Evolutionary conservation across 2,797 vertebrate species (phyloP).

Genomic region (Pempheris klunzingeri): DNA sequence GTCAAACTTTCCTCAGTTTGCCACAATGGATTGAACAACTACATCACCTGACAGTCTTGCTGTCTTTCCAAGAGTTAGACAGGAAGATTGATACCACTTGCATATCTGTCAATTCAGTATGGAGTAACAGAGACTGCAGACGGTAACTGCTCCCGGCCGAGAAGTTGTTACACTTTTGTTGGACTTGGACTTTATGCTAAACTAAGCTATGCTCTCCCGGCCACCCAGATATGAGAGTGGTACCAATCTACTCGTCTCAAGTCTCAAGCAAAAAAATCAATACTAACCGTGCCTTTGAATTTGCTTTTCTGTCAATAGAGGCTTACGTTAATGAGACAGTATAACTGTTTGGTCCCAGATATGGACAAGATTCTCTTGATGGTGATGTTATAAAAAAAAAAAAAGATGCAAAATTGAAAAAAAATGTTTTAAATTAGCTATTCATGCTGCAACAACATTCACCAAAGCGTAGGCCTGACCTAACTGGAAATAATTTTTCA

Average conservation of each 20-base stretch:
- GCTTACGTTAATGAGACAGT: not conserved
- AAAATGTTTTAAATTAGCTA: too few relatives aligned
- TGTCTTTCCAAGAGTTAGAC: not conserved
- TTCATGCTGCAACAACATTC: too few relatives aligned
- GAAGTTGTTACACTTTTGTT: not conserved
- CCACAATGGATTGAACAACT: not conserved
- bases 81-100: not conserved
- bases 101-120: not conserved
- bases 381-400: too few relatives aligned
- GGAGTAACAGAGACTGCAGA: not conserved
- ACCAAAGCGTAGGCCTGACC: too few relatives aligned
- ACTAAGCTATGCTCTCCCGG: not conserved
- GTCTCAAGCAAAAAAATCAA: not conserved
- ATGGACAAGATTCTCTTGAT: too few relatives aligned
- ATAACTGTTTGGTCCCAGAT: not conserved
- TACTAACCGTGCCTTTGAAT: not conserved
- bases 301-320: not conserved
- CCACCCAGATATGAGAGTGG: not conserved
- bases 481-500: too few relatives aligned
- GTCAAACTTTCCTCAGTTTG: not conserved
- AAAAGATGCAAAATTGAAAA: too few relatives aligned
- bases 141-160: not conserved
- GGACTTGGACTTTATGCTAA: not conserved
- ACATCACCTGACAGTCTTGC: not conserved
- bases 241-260: not conserved